Base-by-base conservation (phyloP, 2,888 invertebrate genomes). In the Dicranocentrus wangi region DNA sequence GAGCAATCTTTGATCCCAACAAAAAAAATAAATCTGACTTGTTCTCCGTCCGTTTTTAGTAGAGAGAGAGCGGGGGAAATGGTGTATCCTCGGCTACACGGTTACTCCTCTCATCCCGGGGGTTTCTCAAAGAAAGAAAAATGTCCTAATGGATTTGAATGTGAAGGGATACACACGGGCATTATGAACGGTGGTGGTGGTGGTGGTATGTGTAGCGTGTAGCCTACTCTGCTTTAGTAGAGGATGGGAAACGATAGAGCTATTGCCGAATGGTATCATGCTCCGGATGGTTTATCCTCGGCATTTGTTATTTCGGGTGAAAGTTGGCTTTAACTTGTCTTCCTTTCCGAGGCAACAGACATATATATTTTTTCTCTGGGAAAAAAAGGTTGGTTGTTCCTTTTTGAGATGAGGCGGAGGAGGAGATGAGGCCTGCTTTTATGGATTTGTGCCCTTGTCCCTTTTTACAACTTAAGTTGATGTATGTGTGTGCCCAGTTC, bases 1-100 rank as follows among this genome's bases (percentile, higher is more conserved):
- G 68, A 80, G 79, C 68, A 68, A 72, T 72, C 72, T 80, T 80
- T 80, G 79, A 72, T 80, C 79, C 79, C 47, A 27, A 55, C 53
- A 47, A 47, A 47, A 47, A 15, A 39, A 23, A n/a, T 3, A 53
- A 65, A 78, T 47, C 71, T 78, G 70, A 78, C 70, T 70, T 65
- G 65, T 60, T 53, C 39, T 42, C 39, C n/a, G n/a, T 47, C 7
- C 47, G 5, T 13, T 39, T 39, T n/a, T n/a, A n/a, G n/a, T 13
- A 39, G 39, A 5, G 39, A 39, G 13, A 39, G 13, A 39, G 7
- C 5, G 39, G 39, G 7, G 39, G 39, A 39, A 39, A 39, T 8
- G 39, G 7, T 39, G 5, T 39, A 39, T 39, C 7, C 39, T 39
- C 39, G n/a, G n/a, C n/a, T n/a, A n/a, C 32, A 32, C 10, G 10